These are phyloP conservation scores for Lasioglossum figueresi DNA, from an alignment of 2,888 invertebrate genomes.

Conservation along the genomic window DNA sequence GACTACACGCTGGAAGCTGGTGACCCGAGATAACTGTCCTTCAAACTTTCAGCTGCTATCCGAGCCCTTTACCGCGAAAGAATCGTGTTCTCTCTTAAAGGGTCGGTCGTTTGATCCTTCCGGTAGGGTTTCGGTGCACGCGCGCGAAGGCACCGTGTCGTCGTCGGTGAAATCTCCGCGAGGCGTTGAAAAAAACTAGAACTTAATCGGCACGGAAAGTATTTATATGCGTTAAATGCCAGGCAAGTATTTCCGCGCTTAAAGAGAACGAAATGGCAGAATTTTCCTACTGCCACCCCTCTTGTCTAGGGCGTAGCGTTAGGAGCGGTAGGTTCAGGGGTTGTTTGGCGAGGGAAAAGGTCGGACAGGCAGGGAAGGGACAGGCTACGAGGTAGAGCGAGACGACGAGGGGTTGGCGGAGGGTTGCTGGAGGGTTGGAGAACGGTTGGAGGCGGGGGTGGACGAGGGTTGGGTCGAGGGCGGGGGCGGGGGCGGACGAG, in stretches of 20 bases:
- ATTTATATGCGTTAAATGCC: conserved; percentile 59
- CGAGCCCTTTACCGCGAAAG: neutral
- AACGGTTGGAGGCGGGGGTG: conserved; percentile 7
- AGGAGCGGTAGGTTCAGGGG: conserved; percentile 62
- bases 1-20: neutral
- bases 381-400: conserved; percentile 52
- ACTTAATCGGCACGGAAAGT: conserved; percentile 38
- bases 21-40: neutral
- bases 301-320: conserved; percentile 60
- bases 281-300: conserved; percentile 50
- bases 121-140: neutral
- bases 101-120: neutral
- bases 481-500: conserved; percentile 46
- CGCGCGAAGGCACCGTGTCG: neutral
- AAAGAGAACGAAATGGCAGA: conserved; percentile 64
- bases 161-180: neutral
- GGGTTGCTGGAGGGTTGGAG: conserved; percentile 17
- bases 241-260: conserved; percentile 64
- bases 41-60: neutral
- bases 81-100: neutral
- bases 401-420: conserved; percentile 48
- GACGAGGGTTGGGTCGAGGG: neutral
- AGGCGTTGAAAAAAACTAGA: neutral
- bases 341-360: conserved; percentile 74
- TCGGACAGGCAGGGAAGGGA: conserved; percentile 36